These are phyloP conservation scores for Halictus quadricinctus DNA, from an alignment of 2,888 invertebrate genomes.

Conservation along the genomic window DNA sequence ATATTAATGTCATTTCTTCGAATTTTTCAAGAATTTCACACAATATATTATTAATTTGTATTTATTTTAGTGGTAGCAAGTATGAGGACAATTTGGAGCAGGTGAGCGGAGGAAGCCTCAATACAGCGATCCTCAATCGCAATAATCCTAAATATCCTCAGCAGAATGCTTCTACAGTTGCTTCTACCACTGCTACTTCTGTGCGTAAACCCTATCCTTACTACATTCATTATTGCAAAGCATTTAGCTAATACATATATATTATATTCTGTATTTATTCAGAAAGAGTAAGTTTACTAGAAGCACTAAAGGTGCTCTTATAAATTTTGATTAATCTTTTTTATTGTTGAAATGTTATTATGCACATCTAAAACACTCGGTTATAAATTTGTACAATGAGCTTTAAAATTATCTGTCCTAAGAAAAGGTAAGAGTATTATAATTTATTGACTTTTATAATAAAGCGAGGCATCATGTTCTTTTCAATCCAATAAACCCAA, in stretches of 20 bases:
- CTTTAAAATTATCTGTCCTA: constrained; percentile 71
- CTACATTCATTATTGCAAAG: constrained; percentile 61
- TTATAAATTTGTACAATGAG: constrained; percentile 33
- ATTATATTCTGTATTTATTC: constrained; percentile 18
- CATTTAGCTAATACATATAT: constrained; percentile 19
- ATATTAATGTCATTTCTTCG: constrained; percentile 13
- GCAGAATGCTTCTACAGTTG: constrained; percentile 61
- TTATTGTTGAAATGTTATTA: constrained; percentile 27
- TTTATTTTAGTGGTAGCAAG: constrained; percentile 84
- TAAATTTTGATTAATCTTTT: constrained; percentile 21
- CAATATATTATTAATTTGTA: constrained; percentile 20
- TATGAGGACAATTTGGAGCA: constrained; percentile 86
- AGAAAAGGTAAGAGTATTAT: constrained; percentile 49
- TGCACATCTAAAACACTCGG: constrained; percentile 35
- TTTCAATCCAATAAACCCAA: constrained; percentile 27
- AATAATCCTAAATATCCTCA: constrained; percentile 70
- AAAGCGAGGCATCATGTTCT: constrained; percentile 30
- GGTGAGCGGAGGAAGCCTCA: constrained; percentile 80
- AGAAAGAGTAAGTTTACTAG: constrained; percentile 8
- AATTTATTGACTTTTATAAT: constrained; percentile 10
- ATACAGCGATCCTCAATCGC: constrained; percentile 77
- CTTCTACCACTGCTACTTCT: constrained; percentile 67
- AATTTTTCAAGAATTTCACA: background rate
- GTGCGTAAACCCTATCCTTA: constrained; percentile 67
- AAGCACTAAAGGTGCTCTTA: constrained; percentile 9